Percentiles rank a stretch among this genome's conserved stretches.
phyloP scores from a whole-genome alignment of 2,888 invertebrate genomes.

The Latrodectus hesperus region DNA sequence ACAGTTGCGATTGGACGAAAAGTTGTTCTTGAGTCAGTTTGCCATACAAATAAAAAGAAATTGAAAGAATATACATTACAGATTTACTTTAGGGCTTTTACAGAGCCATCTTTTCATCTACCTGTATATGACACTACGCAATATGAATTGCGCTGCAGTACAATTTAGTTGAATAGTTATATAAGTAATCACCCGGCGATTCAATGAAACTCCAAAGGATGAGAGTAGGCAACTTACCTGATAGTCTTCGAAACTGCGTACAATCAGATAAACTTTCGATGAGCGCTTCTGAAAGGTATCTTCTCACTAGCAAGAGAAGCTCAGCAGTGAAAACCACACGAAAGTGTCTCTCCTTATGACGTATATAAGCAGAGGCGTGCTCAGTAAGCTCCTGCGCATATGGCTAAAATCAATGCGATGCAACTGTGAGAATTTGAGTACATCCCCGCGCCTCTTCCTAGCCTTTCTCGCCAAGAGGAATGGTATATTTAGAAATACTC shows the following conservation, averaged over 20 bases:
- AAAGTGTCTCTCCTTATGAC: slow-evolving; percentile 35
- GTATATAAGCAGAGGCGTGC: slow-evolving; percentile 31
- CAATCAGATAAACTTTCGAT: not conserved
- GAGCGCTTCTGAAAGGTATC: slow-evolving; percentile 9
- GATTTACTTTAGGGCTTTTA: too few relatives aligned
- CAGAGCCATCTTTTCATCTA: not conserved
- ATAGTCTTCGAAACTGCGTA: not conserved
- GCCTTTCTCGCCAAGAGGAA: not conserved
- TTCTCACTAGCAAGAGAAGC: slow-evolving; percentile 24
- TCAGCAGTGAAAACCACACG: slow-evolving; percentile 41
- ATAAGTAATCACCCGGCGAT: not conserved
- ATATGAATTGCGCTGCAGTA: slow-evolving; percentile 24
- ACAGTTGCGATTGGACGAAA: too few relatives aligned
- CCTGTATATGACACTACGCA: slow-evolving; percentile 27
- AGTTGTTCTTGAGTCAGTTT: too few relatives aligned
- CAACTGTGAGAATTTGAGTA: slow-evolving; percentile 3
- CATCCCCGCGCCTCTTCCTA: not conserved
- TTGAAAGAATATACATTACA: too few relatives aligned
- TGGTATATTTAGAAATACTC: too few relatives aligned
- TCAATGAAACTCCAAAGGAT: not conserved
- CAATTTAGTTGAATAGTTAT: not conserved
- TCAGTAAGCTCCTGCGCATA: slow-evolving; percentile 15
- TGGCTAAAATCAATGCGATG: slow-evolving; percentile 43
- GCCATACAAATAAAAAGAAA: too few relatives aligned
- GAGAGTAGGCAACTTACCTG: slow-evolving; percentile 2